Conservation (phyloP, 2,888 invertebrate species). For the Eurytoma adleriae region DNA sequence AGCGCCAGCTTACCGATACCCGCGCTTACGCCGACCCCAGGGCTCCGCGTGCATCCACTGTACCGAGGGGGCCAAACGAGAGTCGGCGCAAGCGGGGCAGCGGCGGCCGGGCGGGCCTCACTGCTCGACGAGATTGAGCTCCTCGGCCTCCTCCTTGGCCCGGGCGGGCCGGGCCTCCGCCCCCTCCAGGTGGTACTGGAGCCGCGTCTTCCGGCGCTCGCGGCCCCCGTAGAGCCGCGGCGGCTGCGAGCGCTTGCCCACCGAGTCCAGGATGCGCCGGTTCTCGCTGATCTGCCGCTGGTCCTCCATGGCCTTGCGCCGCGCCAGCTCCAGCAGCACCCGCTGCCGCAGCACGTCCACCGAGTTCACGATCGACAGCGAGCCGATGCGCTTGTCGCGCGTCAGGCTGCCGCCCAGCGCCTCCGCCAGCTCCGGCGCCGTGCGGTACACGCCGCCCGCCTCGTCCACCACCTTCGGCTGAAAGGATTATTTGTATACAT, state of each 20-base stretch:
- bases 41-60: too few species aligned
- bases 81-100: too few species aligned
- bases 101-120: background rate
- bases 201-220: slow-evolving; percentile 12
- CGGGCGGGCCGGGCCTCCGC: background rate
- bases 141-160: background rate
- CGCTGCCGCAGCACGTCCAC: slow-evolving; percentile 91
- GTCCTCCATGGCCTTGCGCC: slow-evolving; percentile 88
- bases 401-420: slow-evolving; percentile 34
- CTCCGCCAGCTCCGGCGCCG: background rate
- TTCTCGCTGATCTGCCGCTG: slow-evolving; percentile 85
- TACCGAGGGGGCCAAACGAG: too few species aligned
- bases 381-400: slow-evolving; percentile 69
- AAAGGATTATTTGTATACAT: too few species aligned
- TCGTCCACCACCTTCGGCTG: background rate
- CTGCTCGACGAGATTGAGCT: slow-evolving; percentile 2
- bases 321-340: slow-evolving; percentile 87
- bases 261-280: slow-evolving; percentile 84
- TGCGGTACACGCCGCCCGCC: background rate
- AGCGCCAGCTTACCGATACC: too few species aligned
- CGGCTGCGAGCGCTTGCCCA: slow-evolving; percentile 82
- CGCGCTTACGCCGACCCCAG: too few species aligned
- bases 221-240: slow-evolving; percentile 33
- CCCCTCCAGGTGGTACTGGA: background rate
- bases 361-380: slow-evolving; percentile 91